Conservation (phyloP, 2,797 vertebrate genomes). For the Lutjanus campechanus region DNA sequence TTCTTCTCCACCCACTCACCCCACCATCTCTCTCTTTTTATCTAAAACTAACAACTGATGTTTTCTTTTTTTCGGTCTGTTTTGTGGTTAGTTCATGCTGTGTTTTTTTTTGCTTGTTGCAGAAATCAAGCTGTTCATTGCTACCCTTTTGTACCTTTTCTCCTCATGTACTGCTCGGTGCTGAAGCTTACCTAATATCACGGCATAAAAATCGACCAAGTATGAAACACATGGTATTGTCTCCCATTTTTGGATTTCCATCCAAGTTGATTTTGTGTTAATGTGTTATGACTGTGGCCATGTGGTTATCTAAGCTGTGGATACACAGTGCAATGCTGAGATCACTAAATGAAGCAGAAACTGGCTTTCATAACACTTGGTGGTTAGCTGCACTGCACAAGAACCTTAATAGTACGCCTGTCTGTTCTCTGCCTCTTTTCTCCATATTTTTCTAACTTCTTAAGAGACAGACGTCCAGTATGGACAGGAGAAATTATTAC, state of each 20-base stretch:
- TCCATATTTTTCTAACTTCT: not conserved
- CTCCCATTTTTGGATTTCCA: conserved; percentile 9
- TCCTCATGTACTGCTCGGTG: not conserved
- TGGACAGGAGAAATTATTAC: not conserved
- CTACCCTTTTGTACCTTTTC: not conserved
- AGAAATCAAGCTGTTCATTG: not conserved
- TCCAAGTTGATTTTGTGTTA: conserved; percentile 27
- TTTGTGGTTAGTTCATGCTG: not conserved
- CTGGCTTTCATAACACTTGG: conserved; percentile 1
- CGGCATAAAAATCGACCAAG: not conserved
- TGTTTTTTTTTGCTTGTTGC: not conserved
- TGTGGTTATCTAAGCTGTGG: conserved; percentile 38
- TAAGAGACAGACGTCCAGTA: not conserved
- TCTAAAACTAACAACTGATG: not conserved
- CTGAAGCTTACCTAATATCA: not conserved
- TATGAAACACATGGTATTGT: not conserved
- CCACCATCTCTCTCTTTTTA: not conserved
- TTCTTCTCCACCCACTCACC: not conserved
- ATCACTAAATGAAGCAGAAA: conserved; percentile 26
- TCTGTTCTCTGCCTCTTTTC: not conserved
- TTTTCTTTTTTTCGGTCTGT: not conserved
- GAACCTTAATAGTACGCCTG: not conserved
- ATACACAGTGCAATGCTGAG: conserved; percentile 18
- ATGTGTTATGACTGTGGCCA: conserved; percentile 35
- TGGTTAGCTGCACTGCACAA: not conserved